Evolutionary conservation across 2,113 vertebrate genomes (phyloP).

Genomic region (Bucco capensis): DNA sequence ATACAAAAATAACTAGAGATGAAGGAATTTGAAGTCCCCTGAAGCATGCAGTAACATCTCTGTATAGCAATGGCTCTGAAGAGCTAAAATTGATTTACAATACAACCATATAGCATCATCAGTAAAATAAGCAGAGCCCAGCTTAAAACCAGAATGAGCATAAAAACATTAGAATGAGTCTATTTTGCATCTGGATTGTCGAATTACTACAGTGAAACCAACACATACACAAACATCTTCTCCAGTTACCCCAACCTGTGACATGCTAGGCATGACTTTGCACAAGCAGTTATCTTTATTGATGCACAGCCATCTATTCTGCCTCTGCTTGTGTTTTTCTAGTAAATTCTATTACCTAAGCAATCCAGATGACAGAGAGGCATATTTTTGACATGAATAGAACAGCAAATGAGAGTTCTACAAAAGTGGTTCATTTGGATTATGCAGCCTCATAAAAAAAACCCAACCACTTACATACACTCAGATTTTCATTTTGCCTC

Average conservation of each 20-base stretch:
- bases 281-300: neutral
- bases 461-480: neutral
- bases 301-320: neutral
- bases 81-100: neutral
- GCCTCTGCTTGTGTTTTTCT: neutral
- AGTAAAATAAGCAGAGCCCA: neutral
- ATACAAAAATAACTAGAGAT: neutral
- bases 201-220: neutral
- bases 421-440: neutral
- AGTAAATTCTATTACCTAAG: neutral
- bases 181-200: neutral
- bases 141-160: neutral
- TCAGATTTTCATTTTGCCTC: neutral
- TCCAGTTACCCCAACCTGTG: neutral
- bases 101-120: neutral
- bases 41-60: neutral
- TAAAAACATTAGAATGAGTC: neutral
- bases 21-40: neutral
- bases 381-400: neutral
- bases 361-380: neutral
- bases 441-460: neutral
- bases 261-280: neutral
- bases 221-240: neutral
- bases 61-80: neutral
- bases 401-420: neutral